phyloP scores from a whole-genome alignment of 1,140 invertebrate species.

The Trissolcus basalis region DNA sequence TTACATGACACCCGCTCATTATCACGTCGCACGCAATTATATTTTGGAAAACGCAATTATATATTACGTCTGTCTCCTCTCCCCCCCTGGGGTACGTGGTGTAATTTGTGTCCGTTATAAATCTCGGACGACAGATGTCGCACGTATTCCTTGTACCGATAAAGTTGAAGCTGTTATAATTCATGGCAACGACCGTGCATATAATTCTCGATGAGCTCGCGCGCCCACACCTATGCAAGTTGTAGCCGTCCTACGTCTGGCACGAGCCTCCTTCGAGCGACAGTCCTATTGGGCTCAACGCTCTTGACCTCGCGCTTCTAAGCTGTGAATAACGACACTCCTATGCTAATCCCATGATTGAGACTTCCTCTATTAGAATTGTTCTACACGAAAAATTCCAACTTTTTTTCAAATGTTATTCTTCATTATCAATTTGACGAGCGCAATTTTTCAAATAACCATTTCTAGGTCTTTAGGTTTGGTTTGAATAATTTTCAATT shows the following conservation, averaged over 20 bases:
- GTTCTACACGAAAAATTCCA: conserved; percentile 29
- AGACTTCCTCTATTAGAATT: conserved; percentile 37
- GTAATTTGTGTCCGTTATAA: conserved; percentile 20
- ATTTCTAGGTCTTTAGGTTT: too few species aligned
- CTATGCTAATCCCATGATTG: conserved; percentile 48
- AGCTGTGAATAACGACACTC: conserved; percentile 43
- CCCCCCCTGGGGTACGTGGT: not conserved
- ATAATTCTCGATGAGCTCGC: conserved; percentile 23
- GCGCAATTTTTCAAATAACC: too few species aligned
- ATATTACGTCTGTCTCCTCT: too few species aligned
- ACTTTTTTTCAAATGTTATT: too few species aligned
- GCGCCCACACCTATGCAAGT: not conserved
- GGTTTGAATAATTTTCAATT: too few species aligned
- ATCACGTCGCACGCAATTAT: conserved; percentile 26
- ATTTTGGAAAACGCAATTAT: too few species aligned
- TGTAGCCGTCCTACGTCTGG: conserved; percentile 20
- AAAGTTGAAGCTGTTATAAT: conserved; percentile 21
- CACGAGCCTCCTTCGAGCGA: conserved; percentile 22
- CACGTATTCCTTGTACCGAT: conserved; percentile 14
- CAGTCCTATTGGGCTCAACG: conserved; percentile 19
- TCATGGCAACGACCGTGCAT: conserved; percentile 7
- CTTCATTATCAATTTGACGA: too few species aligned
- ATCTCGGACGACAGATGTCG: conserved; percentile 36
- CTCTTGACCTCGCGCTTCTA: conserved; percentile 41
- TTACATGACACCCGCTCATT: conserved; percentile 21